Evolutionary conservation across 1,140 invertebrate genomes (phyloP).

Genomic region (Zaprionus gabonicus): DNA sequence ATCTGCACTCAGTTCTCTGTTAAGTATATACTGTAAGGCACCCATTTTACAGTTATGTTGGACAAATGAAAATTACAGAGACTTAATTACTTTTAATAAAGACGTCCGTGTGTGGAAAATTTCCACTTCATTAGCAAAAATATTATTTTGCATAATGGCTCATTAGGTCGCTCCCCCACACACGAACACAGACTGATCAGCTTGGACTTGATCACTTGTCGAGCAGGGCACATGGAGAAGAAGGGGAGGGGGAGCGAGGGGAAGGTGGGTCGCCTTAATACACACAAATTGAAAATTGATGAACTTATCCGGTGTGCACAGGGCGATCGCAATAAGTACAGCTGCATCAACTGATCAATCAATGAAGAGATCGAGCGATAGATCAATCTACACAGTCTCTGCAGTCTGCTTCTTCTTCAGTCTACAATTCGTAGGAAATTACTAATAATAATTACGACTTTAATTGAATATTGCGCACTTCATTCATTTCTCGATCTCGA

Average conservation of each 20-base stretch:
- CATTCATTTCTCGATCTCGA: conserved; percentile 66
- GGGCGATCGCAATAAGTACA: conserved; percentile 61
- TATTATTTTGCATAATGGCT: conserved; percentile 81
- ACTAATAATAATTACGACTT: conserved; percentile 79
- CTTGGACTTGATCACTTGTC: conserved; percentile 22
- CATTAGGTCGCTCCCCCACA: conserved; percentile 57
- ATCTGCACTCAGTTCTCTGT: not conserved
- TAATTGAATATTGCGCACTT: conserved; percentile 84
- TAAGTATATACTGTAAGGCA: not conserved
- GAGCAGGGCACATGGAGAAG: not conserved
- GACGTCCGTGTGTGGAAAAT: conserved; percentile 73
- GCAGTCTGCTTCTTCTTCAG: not conserved
- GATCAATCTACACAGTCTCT: conserved; percentile 46
- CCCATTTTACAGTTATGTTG: conserved; percentile 11
- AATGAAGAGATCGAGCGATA: conserved; percentile 45
- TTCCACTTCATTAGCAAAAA: conserved; percentile 78
- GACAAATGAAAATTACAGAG: conserved; percentile 79
- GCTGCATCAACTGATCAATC: conserved; percentile 45
- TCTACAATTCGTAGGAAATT: conserved; percentile 65
- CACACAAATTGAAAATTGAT: conserved; percentile 83
- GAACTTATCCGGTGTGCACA: conserved; percentile 77
- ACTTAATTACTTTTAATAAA: conserved; percentile 83
- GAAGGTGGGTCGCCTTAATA: conserved; percentile 67
- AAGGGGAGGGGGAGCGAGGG: not conserved
- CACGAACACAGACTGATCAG: conserved; percentile 7